Evolutionary conservation across 1,140 invertebrate species (phyloP), one percentile per base, ranked within the genome.

Genomic region (Trichonephila inaurata): DNA sequence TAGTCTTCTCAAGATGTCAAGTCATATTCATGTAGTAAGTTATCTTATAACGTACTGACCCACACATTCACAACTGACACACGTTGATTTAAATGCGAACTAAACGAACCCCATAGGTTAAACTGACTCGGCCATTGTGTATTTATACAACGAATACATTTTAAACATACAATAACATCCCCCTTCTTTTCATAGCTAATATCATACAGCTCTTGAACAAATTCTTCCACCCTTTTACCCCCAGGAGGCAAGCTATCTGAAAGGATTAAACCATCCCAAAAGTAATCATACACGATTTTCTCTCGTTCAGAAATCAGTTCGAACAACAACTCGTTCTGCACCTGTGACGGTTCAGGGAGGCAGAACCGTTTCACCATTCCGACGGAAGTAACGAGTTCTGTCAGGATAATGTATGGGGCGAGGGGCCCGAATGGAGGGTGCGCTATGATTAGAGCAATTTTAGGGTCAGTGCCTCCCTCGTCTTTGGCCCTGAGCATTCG

Each of bases 381-480:
- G 87, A 89, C 88, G 88, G 88, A 90, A 72, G 88, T 90, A 90
- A 90, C 69, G 88, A 90, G 88, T 90, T 90, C 40, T 77, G 88
- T 72, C 88, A 62, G 89, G 89, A 82, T 82, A 83, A 82, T 33
- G 77, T 83, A 62, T 44, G 24, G 61, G 14, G n/a, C 28, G 28
- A 82, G 69, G 44, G 28, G 60, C 21, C 40, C 51, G 40, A 64
- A 51, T 51, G 89, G 89, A 40, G 44, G 28, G 40, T 83, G 21
- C 44, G 0, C 24, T 44, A 40, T 83, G 89, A 77, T 77, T 60
- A 60, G 58, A 58, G 51, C 40, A 91, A 58, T 82, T 81, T 81
- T 62, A 58, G 28, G 72, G 69, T 61, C 88, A 72, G 51, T 69
- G 88, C 62, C 28, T 60, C 58, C 28, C 28, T 21, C 28, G n/a